Evolutionary conservation across 2,797 vertebrate species (phyloP).

Genomic region (Spatula clypeata): DNA sequence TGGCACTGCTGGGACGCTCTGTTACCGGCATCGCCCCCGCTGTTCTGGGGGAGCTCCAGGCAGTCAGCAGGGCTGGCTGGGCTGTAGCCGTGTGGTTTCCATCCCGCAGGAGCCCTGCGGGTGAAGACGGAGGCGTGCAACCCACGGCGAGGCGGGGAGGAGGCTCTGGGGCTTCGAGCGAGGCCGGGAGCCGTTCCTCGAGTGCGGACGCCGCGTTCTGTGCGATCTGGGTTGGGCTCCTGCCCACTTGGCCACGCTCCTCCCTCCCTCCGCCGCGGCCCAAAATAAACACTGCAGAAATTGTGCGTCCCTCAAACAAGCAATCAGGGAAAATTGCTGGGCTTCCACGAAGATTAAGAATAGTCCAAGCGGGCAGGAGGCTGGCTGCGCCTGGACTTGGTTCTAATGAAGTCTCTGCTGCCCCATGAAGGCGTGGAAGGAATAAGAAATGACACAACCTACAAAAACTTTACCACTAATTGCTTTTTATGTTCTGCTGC

Average conservation of each 20-base stretch:
- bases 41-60: background rate
- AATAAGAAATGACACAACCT: conserved; percentile 53
- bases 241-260: conserved; percentile 21
- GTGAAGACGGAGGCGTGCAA: fast-evolving
- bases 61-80: background rate
- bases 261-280: background rate
- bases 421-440: conserved; percentile 16
- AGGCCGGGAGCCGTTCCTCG: conserved; percentile 46
- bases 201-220: background rate
- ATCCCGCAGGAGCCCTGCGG: background rate
- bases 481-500: conserved; percentile 39
- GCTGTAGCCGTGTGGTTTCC: background rate
- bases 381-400: background rate
- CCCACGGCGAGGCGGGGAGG: fast-evolving
- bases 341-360: conserved; percentile 54
- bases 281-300: conserved; percentile 71
- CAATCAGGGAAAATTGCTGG: conserved; percentile 39
- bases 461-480: conserved; percentile 57
- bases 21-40: fast-evolving
- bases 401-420: conserved; percentile 44
- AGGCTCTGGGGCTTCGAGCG: background rate
- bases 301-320: conserved; percentile 25
- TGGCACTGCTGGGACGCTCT: fast-evolving
- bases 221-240: background rate
- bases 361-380: conserved; percentile 59